Base-by-base conservation (phyloP, 2,113 vertebrate genomes). In the Crotalus horridus region DNA sequence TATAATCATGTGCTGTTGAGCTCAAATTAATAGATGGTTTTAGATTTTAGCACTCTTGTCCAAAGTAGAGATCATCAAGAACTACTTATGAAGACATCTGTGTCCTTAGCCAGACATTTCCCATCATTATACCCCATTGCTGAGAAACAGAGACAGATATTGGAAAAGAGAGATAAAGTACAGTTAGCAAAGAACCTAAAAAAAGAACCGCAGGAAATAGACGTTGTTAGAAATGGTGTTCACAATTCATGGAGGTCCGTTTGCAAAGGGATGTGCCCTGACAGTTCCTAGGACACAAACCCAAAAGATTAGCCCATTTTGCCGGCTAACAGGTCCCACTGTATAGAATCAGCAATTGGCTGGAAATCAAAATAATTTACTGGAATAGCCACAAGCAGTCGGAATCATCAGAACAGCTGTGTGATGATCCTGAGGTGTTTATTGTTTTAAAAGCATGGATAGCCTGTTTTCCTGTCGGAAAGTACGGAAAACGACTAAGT, bases 41-140 rank as follows among this genome's bases (percentile, higher is more conserved):
- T 90, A 88, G 92, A 93, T 93, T 90, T 69, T 94, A 91, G 74
- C 92, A 53, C 61, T 43, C 88, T 92, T n/a, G 90, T 90, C 87
- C 94, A 95, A 94, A 89, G 87, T 93, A 94, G 56, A 89, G 93
- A 95, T 87, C 94, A 95, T 94, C 90, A 93, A 93, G 91, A 95
- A 88, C 85, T 59, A 87, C 87, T 95, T 95, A 46, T 10, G 0
- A 93, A 87, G 87, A 46, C 55, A 88, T 43, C 88, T 93, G 55
- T 69, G 1, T 89, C 69, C 48, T 4, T 26, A 21, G 89, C 39
- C 55, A 43, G 55, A 7, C 12, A 24, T 59, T 58, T 89, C 88
- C 55, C 21, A 26, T 58, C 23, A 26, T 59, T 59, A 26, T 7
- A 56, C 3, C 87, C 53, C 87, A 33, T 56, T 56, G n/a, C 87